Conservation (phyloP, 2,797 vertebrate genomes). For the Botia kubotai region DNA sequence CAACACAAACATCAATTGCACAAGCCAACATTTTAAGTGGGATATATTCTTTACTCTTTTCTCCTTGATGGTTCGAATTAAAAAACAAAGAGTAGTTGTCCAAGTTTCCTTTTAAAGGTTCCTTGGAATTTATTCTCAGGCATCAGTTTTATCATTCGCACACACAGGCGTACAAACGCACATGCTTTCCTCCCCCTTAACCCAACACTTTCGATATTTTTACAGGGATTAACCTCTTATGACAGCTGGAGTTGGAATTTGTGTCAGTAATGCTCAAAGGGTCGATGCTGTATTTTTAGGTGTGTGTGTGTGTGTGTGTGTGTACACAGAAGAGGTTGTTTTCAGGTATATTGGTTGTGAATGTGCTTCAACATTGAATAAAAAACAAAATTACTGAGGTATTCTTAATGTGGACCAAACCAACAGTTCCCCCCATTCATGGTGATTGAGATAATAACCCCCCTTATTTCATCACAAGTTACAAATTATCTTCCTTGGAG, state of each 20-base stretch:
- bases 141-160: slow-evolving; percentile 59
- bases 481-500: slow-evolving; percentile 32
- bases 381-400: slow-evolving; percentile 48
- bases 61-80: slow-evolving; percentile 63
- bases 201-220: slow-evolving; percentile 13
- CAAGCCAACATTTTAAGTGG: slow-evolving; percentile 58
- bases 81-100: slow-evolving; percentile 50
- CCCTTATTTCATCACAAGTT: slow-evolving; percentile 11
- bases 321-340: slow-evolving; percentile 43
- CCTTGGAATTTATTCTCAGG: slow-evolving; percentile 55
- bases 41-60: slow-evolving; percentile 51
- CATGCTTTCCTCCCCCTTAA: neutral
- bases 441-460: slow-evolving; percentile 21
- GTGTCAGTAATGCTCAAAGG: slow-evolving; percentile 35
- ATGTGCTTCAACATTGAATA: slow-evolving; percentile 52
- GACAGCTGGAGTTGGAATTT: slow-evolving; percentile 19
- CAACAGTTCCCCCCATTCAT: slow-evolving; percentile 1
- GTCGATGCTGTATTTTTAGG: slow-evolving; percentile 36
- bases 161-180: slow-evolving; percentile 10
- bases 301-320: slow-evolving; percentile 2
- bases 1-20: slow-evolving; percentile 59
- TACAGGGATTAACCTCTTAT: slow-evolving; percentile 40
- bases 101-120: slow-evolving; percentile 52
- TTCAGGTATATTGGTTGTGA: slow-evolving; percentile 46
- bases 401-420: slow-evolving; percentile 58